phyloP scores from a whole-genome alignment of 1,140 invertebrate species.

The Drosophila orosa region DNA sequence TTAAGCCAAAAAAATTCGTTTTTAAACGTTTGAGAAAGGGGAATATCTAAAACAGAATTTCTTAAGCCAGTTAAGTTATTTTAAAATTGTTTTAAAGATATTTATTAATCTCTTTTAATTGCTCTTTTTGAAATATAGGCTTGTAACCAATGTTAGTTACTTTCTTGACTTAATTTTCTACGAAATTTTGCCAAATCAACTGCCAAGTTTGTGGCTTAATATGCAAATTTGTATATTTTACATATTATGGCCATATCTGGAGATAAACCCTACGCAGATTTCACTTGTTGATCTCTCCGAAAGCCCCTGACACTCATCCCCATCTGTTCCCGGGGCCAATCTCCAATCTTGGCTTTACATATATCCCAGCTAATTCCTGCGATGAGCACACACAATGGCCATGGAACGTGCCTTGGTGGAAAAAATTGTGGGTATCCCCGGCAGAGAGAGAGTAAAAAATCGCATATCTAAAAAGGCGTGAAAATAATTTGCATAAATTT shows the following conservation, averaged over 20 bases:
- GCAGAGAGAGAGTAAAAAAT: slow-evolving; percentile 47
- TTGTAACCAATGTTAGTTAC: neutral
- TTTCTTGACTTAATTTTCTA: neutral
- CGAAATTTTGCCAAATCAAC: neutral
- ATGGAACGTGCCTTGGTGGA: slow-evolving; percentile 14
- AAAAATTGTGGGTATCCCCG: slow-evolving; percentile 1
- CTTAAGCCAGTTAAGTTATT: too few relatives aligned
- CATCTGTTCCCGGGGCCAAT: slow-evolving; percentile 15
- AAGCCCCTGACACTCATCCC: neutral
- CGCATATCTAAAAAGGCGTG: slow-evolving; percentile 84
- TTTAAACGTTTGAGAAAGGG: neutral
- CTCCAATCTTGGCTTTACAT: slow-evolving; percentile 34
- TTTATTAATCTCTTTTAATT: too few relatives aligned
- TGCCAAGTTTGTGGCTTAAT: neutral
- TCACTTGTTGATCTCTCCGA: slow-evolving; percentile 20
- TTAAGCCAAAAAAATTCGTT: neutral
- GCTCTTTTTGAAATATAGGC: too few relatives aligned
- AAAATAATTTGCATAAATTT: slow-evolving; percentile 84
- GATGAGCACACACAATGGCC: slow-evolving; percentile 35
- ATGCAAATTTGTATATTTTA: neutral
- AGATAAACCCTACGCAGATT: slow-evolving; percentile 1
- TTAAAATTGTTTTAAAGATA: too few relatives aligned
- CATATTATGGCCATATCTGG: slow-evolving; percentile 1
- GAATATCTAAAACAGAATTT: too few relatives aligned
- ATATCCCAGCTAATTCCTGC: slow-evolving; percentile 36